Percentiles rank a stretch among this genome's conserved stretches.
Evolutionary conservation across 37 sponge, comb jelly and placozoan genomes (phyloP).

Genomic region (Geodia barretti): DNA sequence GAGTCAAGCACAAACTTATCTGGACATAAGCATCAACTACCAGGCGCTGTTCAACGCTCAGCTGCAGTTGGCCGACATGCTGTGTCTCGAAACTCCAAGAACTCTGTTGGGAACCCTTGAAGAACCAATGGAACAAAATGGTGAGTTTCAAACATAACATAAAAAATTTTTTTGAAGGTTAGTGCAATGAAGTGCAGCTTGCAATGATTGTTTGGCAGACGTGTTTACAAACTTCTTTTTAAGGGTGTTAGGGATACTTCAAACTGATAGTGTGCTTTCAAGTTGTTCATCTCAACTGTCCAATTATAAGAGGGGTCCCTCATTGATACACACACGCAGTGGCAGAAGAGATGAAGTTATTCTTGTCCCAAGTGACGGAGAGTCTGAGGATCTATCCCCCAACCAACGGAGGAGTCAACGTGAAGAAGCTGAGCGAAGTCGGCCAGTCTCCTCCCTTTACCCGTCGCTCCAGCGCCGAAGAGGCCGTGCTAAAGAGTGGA

Average conservation of each 20-base stretch:
- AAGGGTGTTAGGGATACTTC: no score
- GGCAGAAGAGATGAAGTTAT: background rate
- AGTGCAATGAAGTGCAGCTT: no score
- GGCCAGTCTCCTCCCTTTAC: background rate
- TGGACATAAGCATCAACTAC: conserved; percentile 12
- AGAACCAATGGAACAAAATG: no score
- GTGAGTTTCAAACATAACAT: no score
- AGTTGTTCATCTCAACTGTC: no score
- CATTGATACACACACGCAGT: background rate
- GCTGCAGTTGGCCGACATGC: conserved; percentile 31
- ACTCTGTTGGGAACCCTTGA: no score
- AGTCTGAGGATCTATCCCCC: conserved; percentile 20
- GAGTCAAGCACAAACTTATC: conserved; percentile 23
- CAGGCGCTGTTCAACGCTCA: conserved; percentile 36
- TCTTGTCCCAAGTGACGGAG: conserved; percentile 1
- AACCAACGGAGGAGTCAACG: conserved; percentile 29
- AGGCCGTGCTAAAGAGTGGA: background rate
- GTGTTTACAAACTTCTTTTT: no score
- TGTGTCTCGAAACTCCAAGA: conserved; percentile 7
- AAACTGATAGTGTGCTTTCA: no score
- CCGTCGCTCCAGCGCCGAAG: background rate
- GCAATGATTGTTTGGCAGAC: no score
- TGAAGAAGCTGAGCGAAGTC: conserved; percentile 1
- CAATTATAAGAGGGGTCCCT: no score
- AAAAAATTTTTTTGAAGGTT: no score